These are phyloP conservation scores for Chaetodon auriga DNA, from an alignment of 2,113 vertebrate species.

Conservation along the genomic window DNA sequence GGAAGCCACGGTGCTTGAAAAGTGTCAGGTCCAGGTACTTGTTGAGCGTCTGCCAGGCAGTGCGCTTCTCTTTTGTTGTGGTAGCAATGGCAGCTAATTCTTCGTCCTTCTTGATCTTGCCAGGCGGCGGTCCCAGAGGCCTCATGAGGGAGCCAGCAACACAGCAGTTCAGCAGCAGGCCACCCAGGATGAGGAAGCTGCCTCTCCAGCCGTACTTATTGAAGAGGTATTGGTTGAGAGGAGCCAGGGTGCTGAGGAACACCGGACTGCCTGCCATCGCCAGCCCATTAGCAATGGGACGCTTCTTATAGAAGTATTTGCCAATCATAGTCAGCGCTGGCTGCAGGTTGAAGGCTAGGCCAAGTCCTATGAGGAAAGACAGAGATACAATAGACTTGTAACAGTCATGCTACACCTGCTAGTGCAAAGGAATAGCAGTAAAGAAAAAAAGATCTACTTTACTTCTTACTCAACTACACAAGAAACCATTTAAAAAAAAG, in stretches of 20 bases:
- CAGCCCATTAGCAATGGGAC: slow-evolving; percentile 94
- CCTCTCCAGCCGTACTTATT: slow-evolving; percentile 96
- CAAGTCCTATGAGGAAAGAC: slow-evolving; percentile 87
- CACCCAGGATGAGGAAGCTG: slow-evolving; percentile 95
- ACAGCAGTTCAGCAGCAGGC: slow-evolving; percentile 93
- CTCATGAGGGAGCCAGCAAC: slow-evolving; percentile 97
- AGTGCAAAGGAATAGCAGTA: background rate
- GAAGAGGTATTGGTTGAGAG: slow-evolving; percentile 96
- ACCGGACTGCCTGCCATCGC: slow-evolving; percentile 99
- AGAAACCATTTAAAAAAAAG: background rate
- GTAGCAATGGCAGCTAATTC: slow-evolving; percentile 64
- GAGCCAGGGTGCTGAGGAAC: slow-evolving; percentile 95
- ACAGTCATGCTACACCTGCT: background rate
- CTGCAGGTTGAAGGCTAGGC: slow-evolving; percentile 97
- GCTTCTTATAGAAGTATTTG: slow-evolving; percentile 94
- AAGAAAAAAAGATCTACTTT: background rate
- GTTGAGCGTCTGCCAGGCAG: slow-evolving; percentile 86
- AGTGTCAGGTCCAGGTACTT: slow-evolving; percentile 93
- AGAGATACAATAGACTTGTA: slow-evolving; percentile 8
- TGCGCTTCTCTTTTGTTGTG: slow-evolving; percentile 76
- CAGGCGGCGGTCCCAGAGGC: slow-evolving; percentile 81
- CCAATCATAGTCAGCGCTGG: slow-evolving; percentile 97
- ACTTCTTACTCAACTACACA: background rate
- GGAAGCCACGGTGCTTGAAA: slow-evolving; percentile 96
- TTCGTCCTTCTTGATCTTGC: slow-evolving; percentile 81